Evolutionary conservation across 2,797 vertebrate species (phyloP).

Genomic region (Petrocephalus schoutedeni): DNA sequence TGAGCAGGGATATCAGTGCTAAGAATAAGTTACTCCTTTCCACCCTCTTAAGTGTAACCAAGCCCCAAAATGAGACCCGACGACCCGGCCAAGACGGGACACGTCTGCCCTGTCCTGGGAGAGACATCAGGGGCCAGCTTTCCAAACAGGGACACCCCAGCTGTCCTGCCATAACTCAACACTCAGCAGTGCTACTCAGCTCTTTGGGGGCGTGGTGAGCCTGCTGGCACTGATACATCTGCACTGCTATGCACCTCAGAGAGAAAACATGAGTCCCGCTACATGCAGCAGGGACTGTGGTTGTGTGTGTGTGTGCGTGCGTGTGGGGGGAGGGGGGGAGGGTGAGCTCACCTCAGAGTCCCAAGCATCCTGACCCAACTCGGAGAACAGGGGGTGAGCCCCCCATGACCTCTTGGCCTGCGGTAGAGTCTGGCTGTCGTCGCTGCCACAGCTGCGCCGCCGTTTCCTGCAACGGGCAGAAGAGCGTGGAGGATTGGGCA

Average conservation of each 20-base stretch:
- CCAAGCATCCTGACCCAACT: slow-evolving; percentile 54
- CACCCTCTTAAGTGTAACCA: not conserved
- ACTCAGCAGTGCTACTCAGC: not conserved
- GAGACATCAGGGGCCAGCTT: not conserved
- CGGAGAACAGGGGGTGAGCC: slow-evolving; percentile 53
- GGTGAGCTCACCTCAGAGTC: slow-evolving; percentile 64
- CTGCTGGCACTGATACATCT: not conserved
- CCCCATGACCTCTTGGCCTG: slow-evolving; percentile 80
- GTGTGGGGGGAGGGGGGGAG: not conserved
- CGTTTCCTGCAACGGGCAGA: slow-evolving; percentile 68
- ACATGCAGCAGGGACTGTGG: not conserved
- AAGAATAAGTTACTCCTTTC: not conserved
- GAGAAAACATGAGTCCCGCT: not conserved
- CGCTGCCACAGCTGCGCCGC: slow-evolving; percentile 74
- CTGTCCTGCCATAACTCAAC: not conserved
- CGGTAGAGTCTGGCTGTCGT: slow-evolving; percentile 71
- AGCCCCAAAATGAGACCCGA: not conserved
- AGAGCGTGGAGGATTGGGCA: not conserved
- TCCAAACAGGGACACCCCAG: not conserved
- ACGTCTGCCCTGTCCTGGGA: not conserved
- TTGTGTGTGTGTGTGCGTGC: not conserved
- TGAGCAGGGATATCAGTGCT: not conserved
- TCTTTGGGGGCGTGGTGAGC: not conserved
- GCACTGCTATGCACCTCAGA: not conserved
- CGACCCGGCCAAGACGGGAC: not conserved